Evolutionary conservation across 2,113 vertebrate genomes (phyloP).

Genomic region (Takifugu bimaculatus): DNA sequence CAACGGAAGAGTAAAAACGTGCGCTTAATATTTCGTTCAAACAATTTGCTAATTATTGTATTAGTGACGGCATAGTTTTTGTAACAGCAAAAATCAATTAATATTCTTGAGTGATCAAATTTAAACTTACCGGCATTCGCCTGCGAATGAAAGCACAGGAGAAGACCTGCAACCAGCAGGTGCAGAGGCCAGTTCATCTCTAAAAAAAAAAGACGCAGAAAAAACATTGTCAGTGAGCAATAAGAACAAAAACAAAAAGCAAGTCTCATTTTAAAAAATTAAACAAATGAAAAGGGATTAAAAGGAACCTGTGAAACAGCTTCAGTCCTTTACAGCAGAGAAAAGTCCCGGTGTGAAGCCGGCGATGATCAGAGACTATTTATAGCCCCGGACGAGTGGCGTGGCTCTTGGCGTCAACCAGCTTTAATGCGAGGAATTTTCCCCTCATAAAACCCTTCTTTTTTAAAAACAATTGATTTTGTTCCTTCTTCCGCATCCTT

Average conservation of each 20-base stretch:
- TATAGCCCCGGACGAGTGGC: no score
- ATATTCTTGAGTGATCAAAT: neutral
- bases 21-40: no score
- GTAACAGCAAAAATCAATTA: no score
- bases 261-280: neutral
- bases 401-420: no score
- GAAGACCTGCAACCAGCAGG: constrained; percentile 31
- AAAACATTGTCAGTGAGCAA: neutral
- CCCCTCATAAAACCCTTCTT: no score
- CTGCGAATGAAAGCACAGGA: constrained; percentile 19
- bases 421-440: no score
- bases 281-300: neutral
- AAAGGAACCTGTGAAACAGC: neutral
- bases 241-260: neutral
- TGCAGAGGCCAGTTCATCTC: constrained; percentile 37
- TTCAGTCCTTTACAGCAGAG: no score
- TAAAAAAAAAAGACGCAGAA: constrained; percentile 9
- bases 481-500: neutral
- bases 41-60: no score
- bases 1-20: no score
- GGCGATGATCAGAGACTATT: no score
- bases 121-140: neutral
- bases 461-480: neutral
- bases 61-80: no score
- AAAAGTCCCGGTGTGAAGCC: no score